phyloP scores from a whole-genome alignment of 2,113 vertebrate species.

The Phylloscopus trochiloides region DNA sequence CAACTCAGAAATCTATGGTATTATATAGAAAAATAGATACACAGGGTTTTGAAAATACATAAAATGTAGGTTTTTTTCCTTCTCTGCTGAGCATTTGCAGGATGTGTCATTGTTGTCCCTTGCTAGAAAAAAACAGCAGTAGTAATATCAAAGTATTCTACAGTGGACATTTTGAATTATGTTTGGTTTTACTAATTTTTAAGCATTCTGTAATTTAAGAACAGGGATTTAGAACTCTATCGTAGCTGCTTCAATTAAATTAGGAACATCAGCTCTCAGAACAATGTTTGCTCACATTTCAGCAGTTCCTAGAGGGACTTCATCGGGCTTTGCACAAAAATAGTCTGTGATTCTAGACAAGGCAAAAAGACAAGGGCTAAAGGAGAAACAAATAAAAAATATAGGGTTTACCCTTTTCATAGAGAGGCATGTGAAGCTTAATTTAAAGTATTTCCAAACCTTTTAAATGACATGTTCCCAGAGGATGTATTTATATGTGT shows the following conservation, averaged over 20 bases:
- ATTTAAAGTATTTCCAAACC: not conserved
- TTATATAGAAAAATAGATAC: not conserved
- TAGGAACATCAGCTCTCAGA: not conserved
- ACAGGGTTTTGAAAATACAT: not conserved
- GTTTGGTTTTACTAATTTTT: not conserved
- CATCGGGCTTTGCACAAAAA: not conserved
- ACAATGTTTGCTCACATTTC: not conserved
- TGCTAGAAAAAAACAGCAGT: not conserved
- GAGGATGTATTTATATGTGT: not conserved
- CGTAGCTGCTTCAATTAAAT: not conserved
- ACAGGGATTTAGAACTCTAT: not conserved
- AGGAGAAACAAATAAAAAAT: not conserved
- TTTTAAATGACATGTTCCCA: not conserved
- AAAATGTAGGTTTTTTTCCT: accelerated
- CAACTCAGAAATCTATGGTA: not conserved
- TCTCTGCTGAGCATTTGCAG: not conserved
- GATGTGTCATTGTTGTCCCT: not conserved
- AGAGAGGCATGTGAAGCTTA: not conserved
- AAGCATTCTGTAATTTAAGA: not conserved
- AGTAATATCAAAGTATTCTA: not conserved
- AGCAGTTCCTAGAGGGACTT: not conserved
- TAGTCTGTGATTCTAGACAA: not conserved
- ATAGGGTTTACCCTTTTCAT: not conserved
- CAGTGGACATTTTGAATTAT: not conserved
- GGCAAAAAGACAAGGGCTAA: not conserved